phyloP scores from a whole-genome alignment of 2,113 vertebrate genomes.

The Tricholaema leucomelas region DNA sequence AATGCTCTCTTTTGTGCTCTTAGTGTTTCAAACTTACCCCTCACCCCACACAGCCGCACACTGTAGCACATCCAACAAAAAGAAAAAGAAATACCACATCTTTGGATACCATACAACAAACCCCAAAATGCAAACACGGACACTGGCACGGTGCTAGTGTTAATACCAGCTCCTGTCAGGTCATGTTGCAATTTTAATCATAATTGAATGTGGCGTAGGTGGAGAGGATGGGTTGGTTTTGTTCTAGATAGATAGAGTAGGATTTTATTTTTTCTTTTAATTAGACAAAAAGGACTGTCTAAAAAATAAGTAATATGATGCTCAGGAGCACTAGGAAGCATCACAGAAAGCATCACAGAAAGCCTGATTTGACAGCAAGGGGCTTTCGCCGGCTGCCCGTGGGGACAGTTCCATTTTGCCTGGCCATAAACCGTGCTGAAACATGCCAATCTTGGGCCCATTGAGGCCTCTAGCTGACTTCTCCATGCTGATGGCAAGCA shows the following conservation, averaged over 20 bases:
- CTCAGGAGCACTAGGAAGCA: not conserved
- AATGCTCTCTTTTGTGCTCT: slow-evolving; percentile 67
- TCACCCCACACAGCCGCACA: slow-evolving; percentile 57
- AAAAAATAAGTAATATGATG: slow-evolving; percentile 11
- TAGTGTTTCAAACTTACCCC: slow-evolving; percentile 66
- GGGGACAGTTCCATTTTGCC: not conserved
- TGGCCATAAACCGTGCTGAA: not conserved
- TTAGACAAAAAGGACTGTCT: slow-evolving; percentile 17
- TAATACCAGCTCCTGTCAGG: slow-evolving; percentile 65
- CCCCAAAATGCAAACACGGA: slow-evolving; percentile 64
- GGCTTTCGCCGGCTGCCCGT: not conserved
- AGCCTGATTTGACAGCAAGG: not conserved
- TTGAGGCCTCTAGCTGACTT: not conserved
- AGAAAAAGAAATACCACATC: not conserved
- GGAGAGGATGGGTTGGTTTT: slow-evolving; percentile 51
- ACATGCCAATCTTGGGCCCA: not conserved
- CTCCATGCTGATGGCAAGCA: not conserved
- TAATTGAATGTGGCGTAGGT: slow-evolving; percentile 62
- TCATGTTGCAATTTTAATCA: slow-evolving; percentile 70
- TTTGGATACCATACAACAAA: slow-evolving; percentile 51
- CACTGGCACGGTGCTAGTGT: not conserved
- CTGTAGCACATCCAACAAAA: slow-evolving; percentile 33
- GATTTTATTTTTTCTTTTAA: not conserved
- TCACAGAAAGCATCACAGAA: not conserved
- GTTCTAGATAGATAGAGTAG: slow-evolving; percentile 41